A percentile compares a stretch with the other conserved stretches of the same genome.
These are phyloP conservation scores for Yponomeuta plumbellus DNA, from an alignment of 2,888 invertebrate genomes.

Conservation along the genomic window DNA sequence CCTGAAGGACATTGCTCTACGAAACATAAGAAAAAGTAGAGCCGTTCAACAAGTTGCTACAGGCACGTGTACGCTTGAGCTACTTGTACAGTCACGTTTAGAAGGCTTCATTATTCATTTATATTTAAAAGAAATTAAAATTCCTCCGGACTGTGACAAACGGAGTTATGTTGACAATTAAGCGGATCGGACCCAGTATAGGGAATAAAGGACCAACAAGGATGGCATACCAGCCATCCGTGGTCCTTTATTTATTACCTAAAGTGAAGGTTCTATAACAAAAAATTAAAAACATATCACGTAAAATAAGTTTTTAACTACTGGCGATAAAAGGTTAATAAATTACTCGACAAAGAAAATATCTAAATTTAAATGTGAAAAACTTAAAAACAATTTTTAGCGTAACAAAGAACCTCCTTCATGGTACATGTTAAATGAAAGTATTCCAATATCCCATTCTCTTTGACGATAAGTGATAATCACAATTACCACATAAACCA, in stretches of 20 bases:
- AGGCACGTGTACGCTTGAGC: conserved; percentile 33
- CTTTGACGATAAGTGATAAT: not conserved
- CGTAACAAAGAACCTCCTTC: no score
- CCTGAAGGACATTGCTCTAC: conserved; percentile 34
- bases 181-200: not conserved
- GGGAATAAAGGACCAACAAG: not conserved
- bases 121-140: not conserved
- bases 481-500: conserved; percentile 12
- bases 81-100: not conserved
- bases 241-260: no score
- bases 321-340: no score
- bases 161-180: not conserved
- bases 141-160: not conserved
- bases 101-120: not conserved
- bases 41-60: conserved; percentile 34
- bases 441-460: conserved; percentile 28
- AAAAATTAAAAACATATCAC: no score
- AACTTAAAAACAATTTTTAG: no score
- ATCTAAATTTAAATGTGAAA: no score
- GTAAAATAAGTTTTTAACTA: no score
- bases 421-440: conserved; percentile 15
- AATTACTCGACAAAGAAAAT: no score
- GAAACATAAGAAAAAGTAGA: conserved; percentile 28
- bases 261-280: no score
- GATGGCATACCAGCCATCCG: not conserved